phyloP scores from a whole-genome alignment of 2,113 vertebrate genomes.

The Rutilus rutilus region DNA sequence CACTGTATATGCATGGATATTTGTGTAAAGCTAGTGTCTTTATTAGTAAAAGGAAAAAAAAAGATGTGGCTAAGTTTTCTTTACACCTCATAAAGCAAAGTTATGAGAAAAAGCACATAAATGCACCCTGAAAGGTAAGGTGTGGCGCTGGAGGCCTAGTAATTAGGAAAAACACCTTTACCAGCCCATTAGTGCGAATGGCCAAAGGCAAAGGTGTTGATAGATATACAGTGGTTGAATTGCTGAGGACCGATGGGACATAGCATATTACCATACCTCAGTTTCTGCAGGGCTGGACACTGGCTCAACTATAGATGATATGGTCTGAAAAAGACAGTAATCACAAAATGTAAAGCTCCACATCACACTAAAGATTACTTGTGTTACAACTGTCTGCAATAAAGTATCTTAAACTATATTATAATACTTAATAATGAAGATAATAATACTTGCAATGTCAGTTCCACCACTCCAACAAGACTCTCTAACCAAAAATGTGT shows the following conservation, averaged over 20 bases:
- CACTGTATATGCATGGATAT: background rate
- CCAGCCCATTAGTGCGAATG: background rate
- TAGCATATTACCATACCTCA: slow-evolving; percentile 18
- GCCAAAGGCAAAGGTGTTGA: slow-evolving; percentile 7
- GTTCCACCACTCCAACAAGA: background rate
- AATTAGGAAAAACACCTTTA: background rate
- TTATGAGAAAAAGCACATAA: background rate
- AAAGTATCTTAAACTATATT: background rate
- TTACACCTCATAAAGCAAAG: slow-evolving; percentile 13
- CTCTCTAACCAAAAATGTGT: background rate
- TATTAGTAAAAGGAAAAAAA: background rate
- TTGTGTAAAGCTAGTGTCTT: background rate
- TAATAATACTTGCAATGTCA: background rate
- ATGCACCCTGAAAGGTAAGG: background rate
- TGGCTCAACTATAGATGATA: slow-evolving; percentile 9
- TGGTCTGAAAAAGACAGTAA: background rate
- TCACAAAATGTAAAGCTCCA: background rate
- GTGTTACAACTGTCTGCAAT: background rate
- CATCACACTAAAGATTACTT: background rate
- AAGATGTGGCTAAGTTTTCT: background rate
- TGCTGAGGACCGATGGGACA: background rate
- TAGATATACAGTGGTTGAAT: background rate
- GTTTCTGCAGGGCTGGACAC: slow-evolving; percentile 7
- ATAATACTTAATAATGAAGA: background rate
- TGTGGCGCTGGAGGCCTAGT: background rate